Evolutionary conservation across 2,113 vertebrate species (phyloP), one percentile per base, ranked within the genome.

Genomic region (Cheirogaleus medius): DNA sequence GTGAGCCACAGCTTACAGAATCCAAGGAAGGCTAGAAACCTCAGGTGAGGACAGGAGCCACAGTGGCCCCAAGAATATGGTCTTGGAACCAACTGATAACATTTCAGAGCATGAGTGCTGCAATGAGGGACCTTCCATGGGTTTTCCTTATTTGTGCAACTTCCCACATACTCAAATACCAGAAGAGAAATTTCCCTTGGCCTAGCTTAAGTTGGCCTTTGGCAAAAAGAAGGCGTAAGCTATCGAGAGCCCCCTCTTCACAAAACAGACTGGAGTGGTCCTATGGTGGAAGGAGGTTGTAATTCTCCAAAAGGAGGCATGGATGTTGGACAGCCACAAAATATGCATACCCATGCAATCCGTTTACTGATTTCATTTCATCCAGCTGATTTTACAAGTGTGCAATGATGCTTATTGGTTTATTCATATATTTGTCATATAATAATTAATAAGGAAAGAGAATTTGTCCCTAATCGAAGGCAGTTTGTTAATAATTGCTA

Each of bases 211-310:
- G 0, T 37, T 80, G 37, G 4, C 25, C 39, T 87, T 68, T 71
- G 77, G 39, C n/a, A 71, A 66, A 94, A 34, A 5, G 37, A 39
- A 5, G 4, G 58, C 8, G 68, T 29, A 32, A 7, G 5, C 7
- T 42, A 18, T 42, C 56, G 27, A 37, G 12, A 7, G 21, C 27
- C 10, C 34, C 23, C 42, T 23, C 14, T 13, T 64, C 23, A 11
- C 27, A 29, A 49, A 54, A 42, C 34, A 66, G 42, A 20, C 18
- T 11, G 21, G 0, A 29, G 3, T 78, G 63, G 13, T 1, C 9
- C 9, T 14, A 5, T 17, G 0, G n/a, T 42, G 14, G 5, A 52
- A 6, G 6, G 13, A 3, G 17, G 1, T 60, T 20, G 10, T 56
- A 8, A 37, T 66, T 73, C n/a, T 76, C 42, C 29, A 39, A 60